These are phyloP conservation scores for Dasyprocta punctata DNA, from an alignment of 2,113 vertebrate species.

Conservation along the genomic window DNA sequence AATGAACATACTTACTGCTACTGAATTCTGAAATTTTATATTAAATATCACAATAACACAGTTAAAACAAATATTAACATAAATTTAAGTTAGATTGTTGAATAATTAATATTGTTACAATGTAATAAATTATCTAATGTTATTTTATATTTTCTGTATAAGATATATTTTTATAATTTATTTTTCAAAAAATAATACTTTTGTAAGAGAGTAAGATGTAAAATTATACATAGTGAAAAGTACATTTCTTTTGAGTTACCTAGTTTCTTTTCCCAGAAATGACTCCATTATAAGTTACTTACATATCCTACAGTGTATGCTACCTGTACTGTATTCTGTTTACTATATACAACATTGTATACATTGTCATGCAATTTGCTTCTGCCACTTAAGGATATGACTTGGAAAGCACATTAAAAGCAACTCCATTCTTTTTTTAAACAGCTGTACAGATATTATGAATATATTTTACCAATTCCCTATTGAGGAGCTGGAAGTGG, in stretches of 20 bases:
- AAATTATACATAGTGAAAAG: background rate
- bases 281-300: background rate
- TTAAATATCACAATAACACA: background rate
- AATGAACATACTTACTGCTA: background rate
- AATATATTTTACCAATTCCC: background rate
- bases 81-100: background rate
- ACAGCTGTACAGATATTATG: background rate
- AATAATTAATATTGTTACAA: background rate
- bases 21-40: background rate
- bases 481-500: background rate
- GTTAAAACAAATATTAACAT: background rate
- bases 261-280: background rate
- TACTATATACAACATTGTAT: background rate
- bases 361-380: background rate
- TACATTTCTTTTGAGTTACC: background rate
- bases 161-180: background rate
- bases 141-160: background rate
- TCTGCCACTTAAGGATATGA: background rate
- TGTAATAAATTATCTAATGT: background rate
- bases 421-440: background rate
- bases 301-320: background rate
- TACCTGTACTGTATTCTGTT: background rate
- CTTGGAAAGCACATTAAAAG: background rate
- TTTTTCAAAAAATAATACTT: constrained; percentile 3
- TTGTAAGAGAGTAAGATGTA: background rate